Percentiles rank a stretch among this genome's conserved stretches.
Conservation (phyloP, 2,113 vertebrate species). For the Climacteris rufus region DNA sequence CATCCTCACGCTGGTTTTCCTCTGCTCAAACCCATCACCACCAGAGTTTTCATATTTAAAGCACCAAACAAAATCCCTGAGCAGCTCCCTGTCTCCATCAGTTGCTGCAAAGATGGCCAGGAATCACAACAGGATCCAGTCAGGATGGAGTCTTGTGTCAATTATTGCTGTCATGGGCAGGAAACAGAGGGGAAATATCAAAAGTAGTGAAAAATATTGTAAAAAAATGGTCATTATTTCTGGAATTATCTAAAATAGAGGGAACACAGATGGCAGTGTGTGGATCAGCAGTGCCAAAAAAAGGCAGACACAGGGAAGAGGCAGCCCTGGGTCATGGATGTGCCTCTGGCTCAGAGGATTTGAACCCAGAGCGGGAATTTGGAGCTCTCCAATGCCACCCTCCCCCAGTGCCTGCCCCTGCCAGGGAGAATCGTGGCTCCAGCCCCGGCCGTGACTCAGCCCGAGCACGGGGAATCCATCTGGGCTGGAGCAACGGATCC, state of each 20-base stretch:
- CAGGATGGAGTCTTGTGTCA: background rate
- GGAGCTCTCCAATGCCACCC: background rate
- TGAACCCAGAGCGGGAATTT: background rate
- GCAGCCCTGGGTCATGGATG: background rate
- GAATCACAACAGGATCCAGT: background rate
- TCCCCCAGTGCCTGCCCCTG: background rate
- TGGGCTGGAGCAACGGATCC: background rate
- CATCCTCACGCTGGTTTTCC: accelerated
- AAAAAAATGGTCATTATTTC: background rate
- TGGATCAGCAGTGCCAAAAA: background rate
- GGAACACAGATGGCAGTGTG: accelerated
- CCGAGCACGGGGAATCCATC: background rate
- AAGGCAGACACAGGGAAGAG: background rate
- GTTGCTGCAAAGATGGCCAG: background rate
- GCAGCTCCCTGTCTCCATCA: background rate
- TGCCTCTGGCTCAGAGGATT: background rate
- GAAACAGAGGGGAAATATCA: background rate
- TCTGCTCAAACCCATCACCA: background rate
- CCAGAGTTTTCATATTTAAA: background rate
- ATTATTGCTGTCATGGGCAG: background rate
- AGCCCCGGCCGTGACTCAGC: background rate
- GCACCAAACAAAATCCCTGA: background rate
- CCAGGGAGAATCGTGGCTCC: background rate
- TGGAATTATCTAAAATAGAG: background rate
- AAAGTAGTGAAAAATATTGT: background rate